Percentiles rank a stretch among this genome's conserved stretches.
Evolutionary conservation across 1,140 invertebrate genomes (phyloP).

Genomic region (Bombus haemorrhoidalis): DNA sequence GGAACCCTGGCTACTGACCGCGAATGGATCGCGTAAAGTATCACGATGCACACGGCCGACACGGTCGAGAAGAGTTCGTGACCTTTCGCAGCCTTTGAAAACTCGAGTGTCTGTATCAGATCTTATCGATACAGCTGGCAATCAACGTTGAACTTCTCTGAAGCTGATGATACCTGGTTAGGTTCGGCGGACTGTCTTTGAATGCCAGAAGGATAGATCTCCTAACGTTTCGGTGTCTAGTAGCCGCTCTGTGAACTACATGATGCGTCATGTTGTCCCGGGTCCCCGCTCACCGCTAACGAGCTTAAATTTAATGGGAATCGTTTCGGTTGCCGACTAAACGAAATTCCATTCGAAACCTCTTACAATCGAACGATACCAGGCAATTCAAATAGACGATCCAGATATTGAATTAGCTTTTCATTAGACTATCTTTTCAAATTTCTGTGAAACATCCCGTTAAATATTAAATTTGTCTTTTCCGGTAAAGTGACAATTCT

Average conservation of each 20-base stretch:
- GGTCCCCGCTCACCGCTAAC: conserved; percentile 48
- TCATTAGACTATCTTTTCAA: not conserved
- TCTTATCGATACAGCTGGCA: conserved; percentile 68
- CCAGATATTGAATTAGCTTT: not conserved
- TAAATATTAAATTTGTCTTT: not conserved
- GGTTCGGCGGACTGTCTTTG: conserved; percentile 54
- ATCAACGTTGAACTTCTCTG: conserved; percentile 53
- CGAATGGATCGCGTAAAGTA: conserved; percentile 31
- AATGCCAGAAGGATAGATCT: conserved; percentile 45
- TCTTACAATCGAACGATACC: not conserved
- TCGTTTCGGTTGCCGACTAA: not conserved
- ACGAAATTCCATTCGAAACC: not conserved
- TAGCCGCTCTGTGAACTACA: conserved; percentile 60
- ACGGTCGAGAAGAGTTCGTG: conserved; percentile 66
- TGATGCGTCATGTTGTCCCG: conserved; percentile 46
- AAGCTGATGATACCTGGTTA: conserved; percentile 61
- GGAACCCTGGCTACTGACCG: conserved; percentile 12
- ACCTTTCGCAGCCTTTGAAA: conserved; percentile 70
- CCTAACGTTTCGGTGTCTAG: conserved; percentile 55
- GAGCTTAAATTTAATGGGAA: conserved; percentile 59
- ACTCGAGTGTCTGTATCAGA: conserved; percentile 72
- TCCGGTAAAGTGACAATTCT: not conserved
- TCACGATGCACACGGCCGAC: conserved; percentile 49
- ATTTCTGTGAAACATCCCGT: not conserved
- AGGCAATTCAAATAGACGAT: conserved; percentile 3